Percentiles rank a stretch among this genome's conserved stretches.
Conservation (phyloP, 2,113 vertebrate species). For the Phaethornis superciliosus region DNA sequence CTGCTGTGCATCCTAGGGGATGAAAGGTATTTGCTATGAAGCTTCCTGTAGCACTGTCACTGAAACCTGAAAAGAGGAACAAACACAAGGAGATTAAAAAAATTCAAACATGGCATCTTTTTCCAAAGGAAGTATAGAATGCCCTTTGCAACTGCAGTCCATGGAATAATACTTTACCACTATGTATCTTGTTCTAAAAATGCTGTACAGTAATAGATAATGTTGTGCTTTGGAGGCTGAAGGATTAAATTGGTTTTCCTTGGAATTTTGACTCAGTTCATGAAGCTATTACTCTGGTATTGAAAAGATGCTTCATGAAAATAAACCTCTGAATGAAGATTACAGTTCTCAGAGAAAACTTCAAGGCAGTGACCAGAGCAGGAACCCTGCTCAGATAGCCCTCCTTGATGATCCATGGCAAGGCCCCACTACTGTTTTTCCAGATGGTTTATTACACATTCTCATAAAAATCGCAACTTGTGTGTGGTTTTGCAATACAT, state of each 20-base stretch:
- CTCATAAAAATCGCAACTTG: neutral
- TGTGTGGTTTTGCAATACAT: neutral
- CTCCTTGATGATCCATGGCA: neutral
- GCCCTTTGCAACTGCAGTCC: neutral
- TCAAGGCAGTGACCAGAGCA: neutral
- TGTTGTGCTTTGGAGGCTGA: neutral
- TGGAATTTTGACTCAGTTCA: neutral
- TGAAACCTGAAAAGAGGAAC: conserved; percentile 3
- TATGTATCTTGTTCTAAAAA: neutral
- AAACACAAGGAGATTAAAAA: neutral
- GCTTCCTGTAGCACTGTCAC: neutral
- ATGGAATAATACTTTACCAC: neutral
- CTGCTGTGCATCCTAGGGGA: neutral
- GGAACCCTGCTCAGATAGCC: neutral
- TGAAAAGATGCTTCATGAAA: neutral
- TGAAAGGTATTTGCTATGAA: neutral
- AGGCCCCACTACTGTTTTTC: neutral
- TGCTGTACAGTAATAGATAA: neutral
- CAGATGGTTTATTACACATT: neutral
- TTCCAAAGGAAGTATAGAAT: neutral
- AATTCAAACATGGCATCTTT: neutral
- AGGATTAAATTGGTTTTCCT: neutral
- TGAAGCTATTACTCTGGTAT: neutral
- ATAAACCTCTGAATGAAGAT: neutral
- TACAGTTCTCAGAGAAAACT: neutral